phyloP scores from a whole-genome alignment of 1,140 invertebrate species.

The Pissodes strobi region DNA sequence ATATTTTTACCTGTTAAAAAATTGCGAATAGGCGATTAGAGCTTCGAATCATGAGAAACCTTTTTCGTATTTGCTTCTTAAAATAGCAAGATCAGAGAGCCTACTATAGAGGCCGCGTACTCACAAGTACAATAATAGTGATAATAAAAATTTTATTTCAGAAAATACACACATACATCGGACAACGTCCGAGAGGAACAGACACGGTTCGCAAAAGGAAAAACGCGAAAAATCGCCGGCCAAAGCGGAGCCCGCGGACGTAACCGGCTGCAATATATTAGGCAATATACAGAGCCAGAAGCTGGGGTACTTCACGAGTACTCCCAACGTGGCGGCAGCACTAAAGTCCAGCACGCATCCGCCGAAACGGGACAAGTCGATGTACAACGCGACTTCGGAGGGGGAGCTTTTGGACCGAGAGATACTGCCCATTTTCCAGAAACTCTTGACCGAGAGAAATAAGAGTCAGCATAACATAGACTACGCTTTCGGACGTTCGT shows the following conservation, averaged over 20 bases:
- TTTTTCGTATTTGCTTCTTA: too few relatives aligned
- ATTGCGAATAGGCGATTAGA: too few relatives aligned
- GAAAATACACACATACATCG: conserved; percentile 49
- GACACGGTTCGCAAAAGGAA: conserved; percentile 42
- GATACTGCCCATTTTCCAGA: conserved; percentile 89
- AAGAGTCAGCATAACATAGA: conserved; percentile 67
- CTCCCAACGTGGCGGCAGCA: conserved; percentile 61
- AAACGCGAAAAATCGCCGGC: conserved; percentile 47
- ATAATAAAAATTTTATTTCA: too few relatives aligned
- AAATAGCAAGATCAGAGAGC: too few relatives aligned
- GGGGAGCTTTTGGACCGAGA: conserved; percentile 80
- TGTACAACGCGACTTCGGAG: conserved; percentile 81
- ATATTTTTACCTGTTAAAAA: too few relatives aligned
- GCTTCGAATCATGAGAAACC: too few relatives aligned
- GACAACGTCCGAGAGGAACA: conserved; percentile 52
- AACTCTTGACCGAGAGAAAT: conserved; percentile 80
- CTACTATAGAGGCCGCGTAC: too few relatives aligned
- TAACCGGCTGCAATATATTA: conserved; percentile 31
- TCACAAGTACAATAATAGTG: too few relatives aligned
- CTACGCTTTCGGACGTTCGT: conserved; percentile 81
- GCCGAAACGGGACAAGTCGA: conserved; percentile 56
- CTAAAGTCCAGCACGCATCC: conserved; percentile 38
- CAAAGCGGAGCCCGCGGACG: conserved; percentile 8
- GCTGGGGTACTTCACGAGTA: conserved; percentile 65
- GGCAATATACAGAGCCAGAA: conserved; percentile 57